Evolutionary conservation across 2,888 invertebrate genomes (phyloP).

Genomic region (Arenicola marina): DNA sequence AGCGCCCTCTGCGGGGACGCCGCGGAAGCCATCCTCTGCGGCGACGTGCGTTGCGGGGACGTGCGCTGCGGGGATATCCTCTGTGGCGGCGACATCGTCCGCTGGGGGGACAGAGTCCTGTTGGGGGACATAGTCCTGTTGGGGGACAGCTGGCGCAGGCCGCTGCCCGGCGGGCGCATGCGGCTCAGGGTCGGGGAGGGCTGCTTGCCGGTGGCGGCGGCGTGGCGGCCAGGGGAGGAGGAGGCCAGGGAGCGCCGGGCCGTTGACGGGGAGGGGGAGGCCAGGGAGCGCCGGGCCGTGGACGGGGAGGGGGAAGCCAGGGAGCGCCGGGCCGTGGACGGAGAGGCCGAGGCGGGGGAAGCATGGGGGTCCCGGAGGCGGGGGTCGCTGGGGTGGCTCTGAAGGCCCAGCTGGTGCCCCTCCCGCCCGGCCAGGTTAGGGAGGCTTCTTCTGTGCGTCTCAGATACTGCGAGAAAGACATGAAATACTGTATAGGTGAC

Average conservation of each 20-base stretch:
- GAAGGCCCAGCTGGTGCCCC: background rate
- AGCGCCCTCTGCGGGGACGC: background rate
- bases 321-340: no score
- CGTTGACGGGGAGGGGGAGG: no score
- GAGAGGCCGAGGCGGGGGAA: no score
- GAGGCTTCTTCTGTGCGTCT: conserved; percentile 34
- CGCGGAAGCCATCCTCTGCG: background rate
- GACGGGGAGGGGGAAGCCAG: no score
- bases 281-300: no score
- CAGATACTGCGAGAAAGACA: conserved; percentile 1
- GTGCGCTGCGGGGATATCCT: background rate
- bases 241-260: no score
- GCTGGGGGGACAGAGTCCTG: background rate
- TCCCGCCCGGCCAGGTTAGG: conserved; percentile 37
- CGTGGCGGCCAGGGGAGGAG: background rate
- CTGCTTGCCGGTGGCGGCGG: background rate
- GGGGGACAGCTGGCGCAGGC: background rate
- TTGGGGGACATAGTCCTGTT: background rate
- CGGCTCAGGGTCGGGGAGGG: background rate
- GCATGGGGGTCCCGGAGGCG: no score
- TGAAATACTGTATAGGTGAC: no score
- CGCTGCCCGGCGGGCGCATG: background rate
- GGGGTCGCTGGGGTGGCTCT: background rate
- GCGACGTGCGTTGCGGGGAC: background rate
- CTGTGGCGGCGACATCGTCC: background rate